Percentiles rank a stretch among this genome's conserved stretches.
phyloP scores from a whole-genome alignment of 2,797 vertebrate species.

The Coluber constrictor region DNA sequence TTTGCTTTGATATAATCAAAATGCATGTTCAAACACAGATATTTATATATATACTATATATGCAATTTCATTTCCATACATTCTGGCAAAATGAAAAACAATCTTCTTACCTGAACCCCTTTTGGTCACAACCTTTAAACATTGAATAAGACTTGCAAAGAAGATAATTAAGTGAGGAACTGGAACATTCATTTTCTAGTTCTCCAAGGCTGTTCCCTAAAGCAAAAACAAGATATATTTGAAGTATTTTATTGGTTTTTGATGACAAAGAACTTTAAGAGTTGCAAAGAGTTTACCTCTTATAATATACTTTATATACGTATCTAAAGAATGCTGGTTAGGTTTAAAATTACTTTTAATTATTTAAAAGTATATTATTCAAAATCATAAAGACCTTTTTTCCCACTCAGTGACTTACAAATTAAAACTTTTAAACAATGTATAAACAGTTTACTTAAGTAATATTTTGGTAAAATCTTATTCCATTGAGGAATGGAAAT shows the following conservation, averaged over 20 bases:
- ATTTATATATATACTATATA: not conserved
- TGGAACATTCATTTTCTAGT: slow-evolving; percentile 92
- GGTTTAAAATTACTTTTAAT: not conserved
- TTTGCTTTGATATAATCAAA: not conserved
- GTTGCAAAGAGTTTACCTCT: not conserved
- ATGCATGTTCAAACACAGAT: not conserved
- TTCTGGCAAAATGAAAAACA: not conserved
- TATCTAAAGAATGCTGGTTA: not conserved
- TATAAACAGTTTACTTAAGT: not conserved
- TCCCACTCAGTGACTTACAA: not conserved
- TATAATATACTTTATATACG: not conserved
- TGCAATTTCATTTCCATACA: not conserved
- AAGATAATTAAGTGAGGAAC: slow-evolving; percentile 90
- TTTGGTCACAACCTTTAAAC: slow-evolving; percentile 95
- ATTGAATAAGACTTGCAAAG: slow-evolving; percentile 86
- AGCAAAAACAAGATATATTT: slow-evolving; percentile 26
- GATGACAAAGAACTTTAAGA: not conserved
- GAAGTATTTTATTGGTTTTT: slow-evolving; percentile 13
- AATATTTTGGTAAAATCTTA: not conserved
- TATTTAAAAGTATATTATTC: not conserved
- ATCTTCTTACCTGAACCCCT: slow-evolving; percentile 91
- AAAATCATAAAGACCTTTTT: not conserved
- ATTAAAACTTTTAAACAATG: not conserved
- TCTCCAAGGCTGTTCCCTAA: slow-evolving; percentile 71
- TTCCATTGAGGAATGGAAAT: not conserved